phyloP scores from a whole-genome alignment of 2,888 invertebrate species.

The Cremastobaeus sp. region DNA sequence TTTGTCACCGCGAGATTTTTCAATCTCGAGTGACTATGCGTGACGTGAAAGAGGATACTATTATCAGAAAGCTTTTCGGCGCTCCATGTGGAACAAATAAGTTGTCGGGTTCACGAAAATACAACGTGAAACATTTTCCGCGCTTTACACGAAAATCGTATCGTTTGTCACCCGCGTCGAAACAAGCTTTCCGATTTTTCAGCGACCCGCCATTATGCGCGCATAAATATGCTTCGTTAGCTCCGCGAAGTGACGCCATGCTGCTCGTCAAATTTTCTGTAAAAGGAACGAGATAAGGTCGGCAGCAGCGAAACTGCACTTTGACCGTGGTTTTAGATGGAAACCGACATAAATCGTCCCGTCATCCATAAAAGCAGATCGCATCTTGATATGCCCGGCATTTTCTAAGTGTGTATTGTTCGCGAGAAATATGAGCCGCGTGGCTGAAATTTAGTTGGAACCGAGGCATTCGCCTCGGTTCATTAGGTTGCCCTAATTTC shows the following conservation, averaged over 20 bases:
- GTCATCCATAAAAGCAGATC: slow-evolving; percentile 14
- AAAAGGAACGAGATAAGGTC: background rate
- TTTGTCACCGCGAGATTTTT: slow-evolving; percentile 4
- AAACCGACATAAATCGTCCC: slow-evolving; percentile 12
- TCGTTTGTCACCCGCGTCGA: no score
- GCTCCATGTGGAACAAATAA: no score
- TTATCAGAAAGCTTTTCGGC: slow-evolving; percentile 14
- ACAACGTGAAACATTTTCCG: no score
- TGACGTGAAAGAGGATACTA: slow-evolving; percentile 11
- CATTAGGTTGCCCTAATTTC: slow-evolving; percentile 37
- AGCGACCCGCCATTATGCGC: no score
- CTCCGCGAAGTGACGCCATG: no score
- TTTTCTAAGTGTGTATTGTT: slow-evolving; percentile 20
- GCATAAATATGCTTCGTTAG: no score
- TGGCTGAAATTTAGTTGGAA: slow-evolving; percentile 26
- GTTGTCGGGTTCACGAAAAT: no score
- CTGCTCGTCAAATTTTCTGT: background rate
- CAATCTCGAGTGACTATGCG: background rate
- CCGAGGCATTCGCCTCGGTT: slow-evolving; percentile 26
- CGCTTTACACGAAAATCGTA: no score
- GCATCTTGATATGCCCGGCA: slow-evolving; percentile 15
- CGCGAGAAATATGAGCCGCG: slow-evolving; percentile 16
- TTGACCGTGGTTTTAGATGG: slow-evolving; percentile 1
- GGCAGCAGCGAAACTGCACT: no score
- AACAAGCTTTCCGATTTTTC: no score